Evolutionary conservation across 37 sponge, comb jelly and placozoan genomes (phyloP), one percentile per base, ranked within the genome.

Genomic region (Lycopodina hypogea): DNA sequence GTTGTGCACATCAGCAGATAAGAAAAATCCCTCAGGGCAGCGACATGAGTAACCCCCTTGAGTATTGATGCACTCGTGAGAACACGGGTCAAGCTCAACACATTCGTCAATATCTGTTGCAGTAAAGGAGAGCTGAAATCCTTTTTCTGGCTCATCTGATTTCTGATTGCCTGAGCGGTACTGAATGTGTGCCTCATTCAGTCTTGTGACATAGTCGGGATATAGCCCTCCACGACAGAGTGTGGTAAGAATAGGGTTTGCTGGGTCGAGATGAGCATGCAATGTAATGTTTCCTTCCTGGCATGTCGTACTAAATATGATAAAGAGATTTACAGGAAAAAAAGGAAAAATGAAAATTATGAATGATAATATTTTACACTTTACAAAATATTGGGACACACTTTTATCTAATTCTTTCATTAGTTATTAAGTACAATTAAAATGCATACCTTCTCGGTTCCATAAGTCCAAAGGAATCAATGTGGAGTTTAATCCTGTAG

Each of bases 91-190:
- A 67, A 18, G 21, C 4, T 56, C 32, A 3, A 6, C 14, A 71
- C 90, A 90, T 39, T 90, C 90, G 64, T 90, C 62, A 2, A 81
- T 30, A 69, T 90, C 85, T 53, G 15, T 19, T 32, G 52, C 65
- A 45, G 21, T 39, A 61, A 50, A 66, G 29, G 2, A 21, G 0
- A 37, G 24, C 28, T 61, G 33, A 41, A 81, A 81, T 41, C 81
- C 81, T n/a, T n/a, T n/a, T n/a, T n/a, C n/a, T n/a, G n/a, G n/a
- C n/a, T n/a, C n/a, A n/a, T n/a, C n/a, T n/a, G n/a, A n/a, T n/a
- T n/a, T n/a, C n/a, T n/a, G n/a, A n/a, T n/a, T 41, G 52, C 56
- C 57, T 1, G 83, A 59, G 42, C 64, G 56, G 28, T 41, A 82
- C 0, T 51, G 68, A 21, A 82, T 23, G 30, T 68, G 71, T 23